phyloP scores from a whole-genome alignment of 2,113 vertebrate species.

The Manacus vitellinus region DNA sequence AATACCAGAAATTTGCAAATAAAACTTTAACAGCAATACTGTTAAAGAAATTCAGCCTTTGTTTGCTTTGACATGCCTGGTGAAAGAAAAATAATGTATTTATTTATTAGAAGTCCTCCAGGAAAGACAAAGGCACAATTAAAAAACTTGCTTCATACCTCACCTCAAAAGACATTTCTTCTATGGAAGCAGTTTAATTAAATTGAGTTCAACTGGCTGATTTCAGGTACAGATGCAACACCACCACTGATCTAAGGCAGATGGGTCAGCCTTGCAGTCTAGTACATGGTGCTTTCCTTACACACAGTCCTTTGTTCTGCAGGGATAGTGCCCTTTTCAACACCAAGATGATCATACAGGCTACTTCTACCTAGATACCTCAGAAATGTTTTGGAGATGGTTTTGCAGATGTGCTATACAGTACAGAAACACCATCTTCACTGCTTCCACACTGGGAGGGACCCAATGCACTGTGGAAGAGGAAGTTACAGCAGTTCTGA shows the following conservation, averaged over 20 bases:
- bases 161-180: background rate
- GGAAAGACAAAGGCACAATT: background rate
- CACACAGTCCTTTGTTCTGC: background rate
- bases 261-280: background rate
- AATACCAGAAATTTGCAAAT: background rate
- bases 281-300: background rate
- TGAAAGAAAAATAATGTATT: background rate
- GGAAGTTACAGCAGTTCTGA: background rate
- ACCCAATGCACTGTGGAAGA: background rate
- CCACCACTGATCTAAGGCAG: background rate
- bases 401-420: background rate
- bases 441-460: background rate
- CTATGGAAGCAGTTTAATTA: background rate
- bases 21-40: background rate
- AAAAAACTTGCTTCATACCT: background rate
- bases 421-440: background rate
- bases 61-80: background rate
- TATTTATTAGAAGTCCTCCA: background rate
- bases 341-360: background rate
- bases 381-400: background rate
- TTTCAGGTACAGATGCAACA: background rate
- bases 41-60: background rate
- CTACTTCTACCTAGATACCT: background rate
- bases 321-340: background rate
- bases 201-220: background rate